Evolutionary conservation across 2,888 invertebrate species (phyloP), one percentile per base, ranked within the genome.

Genomic region (Watsonalla cultraria): DNA sequence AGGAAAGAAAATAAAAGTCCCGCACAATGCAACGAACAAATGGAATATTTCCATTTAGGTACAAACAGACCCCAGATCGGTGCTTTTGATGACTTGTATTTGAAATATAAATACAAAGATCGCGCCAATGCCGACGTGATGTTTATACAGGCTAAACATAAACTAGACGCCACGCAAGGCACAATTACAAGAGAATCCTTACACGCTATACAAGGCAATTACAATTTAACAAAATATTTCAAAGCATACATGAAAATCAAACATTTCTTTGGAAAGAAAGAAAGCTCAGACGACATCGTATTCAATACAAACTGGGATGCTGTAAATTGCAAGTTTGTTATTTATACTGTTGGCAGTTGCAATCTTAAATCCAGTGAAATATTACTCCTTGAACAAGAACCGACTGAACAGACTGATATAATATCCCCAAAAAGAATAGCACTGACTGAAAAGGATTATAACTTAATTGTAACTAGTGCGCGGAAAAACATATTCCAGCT

Each of bases 111-210:
- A 37, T 57, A 53, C 37, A 58, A 52, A 37, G 53, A 54, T n/a
- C 11, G 45, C 15, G 14, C 52, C 35, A 56, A 56, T 49, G 42
- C 57, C 6, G 63, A 47, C 49, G 54, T 65, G 5, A 37, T 68
- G 14, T 69, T 69, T 24, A 24, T 70, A 14, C 70, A 70, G 63
- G 65, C 62, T 6, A 70, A 70, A 46, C 67, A 67, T 24, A 64
- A 48, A 56, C 59, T 61, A 42, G 54, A 62, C 49, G 62, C 61
- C 0, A 37, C 49, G 24, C 58, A 56, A 52, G 60, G 58, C 4
- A 64, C 52, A 45, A 51, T 66, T 11, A 66, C 58, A 5, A 45
- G 59, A 1, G 54, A 57, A 0, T 60, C 64, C 37, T 51, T 66
- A 7, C 53, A 59, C 13, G 57, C 58, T 42, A 34, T 47, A 15